Conservation (phyloP, 2,797 vertebrate species). For the Sparidentex hasta region DNA sequence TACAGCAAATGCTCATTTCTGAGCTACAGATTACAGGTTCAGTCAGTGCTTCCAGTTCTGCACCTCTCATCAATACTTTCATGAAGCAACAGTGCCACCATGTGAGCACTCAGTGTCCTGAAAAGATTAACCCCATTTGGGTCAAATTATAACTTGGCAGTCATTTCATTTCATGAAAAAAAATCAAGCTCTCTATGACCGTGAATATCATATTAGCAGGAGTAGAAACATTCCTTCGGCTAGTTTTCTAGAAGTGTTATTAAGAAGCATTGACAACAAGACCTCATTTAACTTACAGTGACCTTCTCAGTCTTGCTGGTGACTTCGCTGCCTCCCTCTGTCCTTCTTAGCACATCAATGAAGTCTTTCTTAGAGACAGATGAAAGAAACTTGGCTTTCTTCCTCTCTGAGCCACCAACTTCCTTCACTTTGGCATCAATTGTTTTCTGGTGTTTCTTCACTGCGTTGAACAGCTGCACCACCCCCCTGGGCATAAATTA, state of each 20-base stretch:
- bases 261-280: neutral
- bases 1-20: neutral
- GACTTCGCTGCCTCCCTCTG: constrained; percentile 40
- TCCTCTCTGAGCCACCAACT: constrained; percentile 89
- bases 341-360: constrained; percentile 90
- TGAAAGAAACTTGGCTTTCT: constrained; percentile 91
- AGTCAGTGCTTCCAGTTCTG: neutral
- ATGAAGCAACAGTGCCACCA: constrained; percentile 52
- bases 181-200: neutral
- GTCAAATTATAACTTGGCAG: too few relatives aligned
- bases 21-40: neutral
- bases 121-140: neutral
- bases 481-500: constrained; percentile 86
- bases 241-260: neutral
- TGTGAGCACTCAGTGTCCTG: constrained; percentile 24
- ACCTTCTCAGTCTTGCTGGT: constrained; percentile 56
- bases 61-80: neutral
- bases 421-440: constrained; percentile 90
- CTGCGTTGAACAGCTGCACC: constrained; percentile 96
- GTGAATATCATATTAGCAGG: neutral
- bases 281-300: constrained; percentile 58
- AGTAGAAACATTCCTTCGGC: neutral
- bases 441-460: constrained; percentile 91
- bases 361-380: constrained; percentile 95
- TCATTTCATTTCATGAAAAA: neutral